A percentile compares a stretch with the other conserved stretches of the same genome.
These are phyloP conservation scores for Zophobas atratus DNA, from an alignment of 1,140 invertebrate genomes.

Conservation along the genomic window DNA sequence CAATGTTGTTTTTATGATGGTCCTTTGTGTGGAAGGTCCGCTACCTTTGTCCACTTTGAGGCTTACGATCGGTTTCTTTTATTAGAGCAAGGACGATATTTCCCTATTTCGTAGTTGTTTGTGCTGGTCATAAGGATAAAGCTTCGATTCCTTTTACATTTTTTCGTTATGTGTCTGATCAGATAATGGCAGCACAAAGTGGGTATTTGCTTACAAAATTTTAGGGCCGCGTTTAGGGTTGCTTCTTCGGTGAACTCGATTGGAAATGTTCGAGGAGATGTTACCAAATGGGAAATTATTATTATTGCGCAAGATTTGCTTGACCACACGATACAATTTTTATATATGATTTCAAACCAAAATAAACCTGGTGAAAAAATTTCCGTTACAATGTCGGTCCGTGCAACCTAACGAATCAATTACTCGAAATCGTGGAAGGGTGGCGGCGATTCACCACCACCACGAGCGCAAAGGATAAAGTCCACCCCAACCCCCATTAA, in stretches of 20 bases:
- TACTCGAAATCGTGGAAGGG: slow-evolving; percentile 37
- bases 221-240: not conserved
- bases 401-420: slow-evolving; percentile 44
- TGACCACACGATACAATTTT: no score
- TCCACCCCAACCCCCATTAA: slow-evolving; percentile 44
- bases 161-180: slow-evolving; percentile 53
- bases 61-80: slow-evolving; percentile 59
- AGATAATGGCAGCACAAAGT: slow-evolving; percentile 55
- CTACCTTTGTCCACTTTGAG: slow-evolving; percentile 54
- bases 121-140: slow-evolving; percentile 51
- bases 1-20: slow-evolving; percentile 59
- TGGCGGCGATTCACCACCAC: slow-evolving; percentile 22
- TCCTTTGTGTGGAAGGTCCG: slow-evolving; percentile 48
- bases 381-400: not conserved
- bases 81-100: slow-evolving; percentile 54
- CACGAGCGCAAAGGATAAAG: slow-evolving; percentile 29
- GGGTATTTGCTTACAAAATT: slow-evolving; percentile 50
- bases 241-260: no score
- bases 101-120: slow-evolving; percentile 50
- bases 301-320: no score
- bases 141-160: slow-evolving; percentile 53
- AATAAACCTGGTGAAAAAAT: no score
- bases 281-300: no score
- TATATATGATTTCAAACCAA: no score
- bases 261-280: no score